Base-by-base conservation (phyloP, 1,140 invertebrate genomes). In the Drosophila triauraria region DNA sequence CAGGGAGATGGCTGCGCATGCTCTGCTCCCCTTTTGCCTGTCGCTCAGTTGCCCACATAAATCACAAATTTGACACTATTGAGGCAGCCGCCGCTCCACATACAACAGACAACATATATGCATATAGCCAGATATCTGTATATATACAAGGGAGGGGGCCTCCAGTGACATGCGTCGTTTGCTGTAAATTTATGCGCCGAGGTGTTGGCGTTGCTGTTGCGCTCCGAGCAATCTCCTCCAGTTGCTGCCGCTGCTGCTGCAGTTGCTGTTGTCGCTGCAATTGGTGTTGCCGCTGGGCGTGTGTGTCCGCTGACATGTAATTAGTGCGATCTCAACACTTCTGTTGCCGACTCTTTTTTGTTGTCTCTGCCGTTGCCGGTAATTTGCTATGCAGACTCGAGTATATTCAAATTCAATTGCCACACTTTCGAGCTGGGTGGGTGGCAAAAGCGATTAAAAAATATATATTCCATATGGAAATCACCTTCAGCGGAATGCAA, bases 321-420 rank as follows among this genome's bases (percentile, higher is more conserved):
- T 88, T 88, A 88, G 84, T 78, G 81, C 85, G 67, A 88, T 88
- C 84, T 88, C 85, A 88, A 88, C 84, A 88, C 84, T 90, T 88
- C 84, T 84, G 84, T 90, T 80, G 75, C 64, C 77, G 47, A 78
- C 82, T 83, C 82, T 83, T 67, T 60, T 70, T 54, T 79, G 64
- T 53, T 62, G 58, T 46, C 48, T 60, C 30, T 35, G 30, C 64
- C 44, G 46, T 62, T 10, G 51, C 25, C 48, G 62, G 53, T 63
- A 84, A 88, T 87, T 87, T 84, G 83, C 84, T 80, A 83, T 80
- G 76, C 75, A 80, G 35, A 56, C 35, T 56, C 20, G 53, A 74
- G 82, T 77, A 78, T 86, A 86, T 86, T 86, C 67, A 88, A 77
- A 83, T 86, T 87, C 76, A 86, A 86, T 86, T 88, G 80, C 75